Conservation (phyloP, 2,113 vertebrate genomes). For the Astur gentilis region DNA sequence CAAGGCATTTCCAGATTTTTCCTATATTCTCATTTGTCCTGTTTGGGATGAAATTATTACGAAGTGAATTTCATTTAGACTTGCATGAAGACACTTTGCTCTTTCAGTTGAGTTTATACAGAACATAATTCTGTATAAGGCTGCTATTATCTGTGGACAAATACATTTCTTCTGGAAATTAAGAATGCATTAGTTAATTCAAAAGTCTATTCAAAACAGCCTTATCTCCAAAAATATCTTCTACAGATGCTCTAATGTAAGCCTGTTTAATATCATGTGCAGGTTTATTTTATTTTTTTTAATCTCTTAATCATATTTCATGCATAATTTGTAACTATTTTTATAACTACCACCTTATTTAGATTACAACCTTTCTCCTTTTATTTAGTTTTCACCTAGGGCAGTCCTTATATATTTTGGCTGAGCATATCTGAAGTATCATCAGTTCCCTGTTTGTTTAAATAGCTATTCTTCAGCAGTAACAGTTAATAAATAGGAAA, state of each 20-base stretch:
- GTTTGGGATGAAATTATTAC: background rate
- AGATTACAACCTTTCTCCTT: background rate
- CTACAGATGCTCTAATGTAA: background rate
- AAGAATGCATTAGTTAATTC: background rate
- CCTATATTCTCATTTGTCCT: background rate
- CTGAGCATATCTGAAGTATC: background rate
- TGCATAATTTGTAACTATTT: background rate
- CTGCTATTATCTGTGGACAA: background rate
- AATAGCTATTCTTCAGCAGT: background rate
- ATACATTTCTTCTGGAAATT: background rate
- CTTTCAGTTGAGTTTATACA: background rate
- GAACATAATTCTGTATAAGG: background rate
- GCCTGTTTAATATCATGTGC: background rate
- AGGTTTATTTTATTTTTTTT: background rate
- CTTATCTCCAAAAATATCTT: background rate
- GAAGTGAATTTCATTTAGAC: background rate
- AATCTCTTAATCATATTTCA: background rate
- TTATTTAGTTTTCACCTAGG: background rate
- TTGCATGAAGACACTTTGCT: background rate
- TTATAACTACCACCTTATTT: background rate
- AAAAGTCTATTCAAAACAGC: background rate
- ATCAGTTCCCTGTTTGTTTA: background rate
- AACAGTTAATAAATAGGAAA: background rate
- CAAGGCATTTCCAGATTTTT: background rate
- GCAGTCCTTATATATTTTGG: background rate